Percentiles rank a stretch among this genome's conserved stretches.
These are phyloP conservation scores for Numenius phaeopus DNA, from an alignment of 2,797 vertebrate species.

Conservation along the genomic window DNA sequence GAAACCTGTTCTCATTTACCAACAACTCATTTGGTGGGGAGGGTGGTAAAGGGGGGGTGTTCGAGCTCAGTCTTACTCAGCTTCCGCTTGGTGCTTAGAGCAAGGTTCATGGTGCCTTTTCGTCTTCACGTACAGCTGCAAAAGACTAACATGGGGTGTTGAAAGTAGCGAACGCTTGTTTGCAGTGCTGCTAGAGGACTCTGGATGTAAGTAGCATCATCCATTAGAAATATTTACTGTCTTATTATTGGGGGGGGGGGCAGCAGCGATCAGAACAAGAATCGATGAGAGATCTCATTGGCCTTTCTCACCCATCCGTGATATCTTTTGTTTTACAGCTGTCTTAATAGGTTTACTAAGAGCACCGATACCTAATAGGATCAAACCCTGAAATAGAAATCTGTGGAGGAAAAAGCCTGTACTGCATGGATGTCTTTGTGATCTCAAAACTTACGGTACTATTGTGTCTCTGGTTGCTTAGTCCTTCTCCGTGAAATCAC, in stretches of 20 bases:
- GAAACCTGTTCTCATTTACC: not conserved
- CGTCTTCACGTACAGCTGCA: not conserved
- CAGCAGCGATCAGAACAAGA: not conserved
- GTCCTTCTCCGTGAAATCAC: not conserved
- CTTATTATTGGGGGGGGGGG: not conserved
- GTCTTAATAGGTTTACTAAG: not conserved
- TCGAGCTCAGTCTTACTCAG: not conserved
- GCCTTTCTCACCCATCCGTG: not conserved
- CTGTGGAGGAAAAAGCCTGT: not conserved
- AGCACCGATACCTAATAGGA: not conserved
- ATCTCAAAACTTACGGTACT: not conserved
- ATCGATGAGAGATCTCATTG: not conserved
- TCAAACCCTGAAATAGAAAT: slow-evolving; percentile 25
- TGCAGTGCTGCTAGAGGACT: not conserved
- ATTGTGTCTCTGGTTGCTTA: not conserved
- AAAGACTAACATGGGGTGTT: not conserved
- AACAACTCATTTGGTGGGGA: not conserved
- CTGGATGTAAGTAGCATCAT: not conserved
- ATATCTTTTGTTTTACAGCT: not conserved
- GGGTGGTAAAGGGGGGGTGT: too few species aligned
- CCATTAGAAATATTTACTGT: not conserved
- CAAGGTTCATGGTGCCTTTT: fast-evolving
- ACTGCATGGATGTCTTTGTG: not conserved
- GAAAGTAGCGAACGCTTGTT: not conserved
- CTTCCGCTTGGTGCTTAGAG: not conserved